A percentile compares a stretch with the other conserved stretches of the same genome.
These are phyloP conservation scores for Stictocephala bisonia DNA, from an alignment of 2,888 invertebrate species.

Conservation along the genomic window DNA sequence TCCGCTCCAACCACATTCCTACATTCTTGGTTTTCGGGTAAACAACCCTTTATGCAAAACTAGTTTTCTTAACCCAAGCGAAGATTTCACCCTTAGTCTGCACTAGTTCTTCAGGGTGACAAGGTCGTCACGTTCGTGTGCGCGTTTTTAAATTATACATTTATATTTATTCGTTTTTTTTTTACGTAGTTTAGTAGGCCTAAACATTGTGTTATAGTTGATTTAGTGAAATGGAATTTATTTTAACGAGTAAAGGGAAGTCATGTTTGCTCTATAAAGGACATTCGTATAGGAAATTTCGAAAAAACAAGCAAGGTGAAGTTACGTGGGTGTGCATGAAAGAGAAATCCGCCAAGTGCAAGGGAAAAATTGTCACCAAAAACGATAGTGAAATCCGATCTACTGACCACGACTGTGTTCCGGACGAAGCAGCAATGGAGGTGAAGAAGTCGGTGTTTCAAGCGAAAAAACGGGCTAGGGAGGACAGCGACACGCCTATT, in stretches of 20 bases:
- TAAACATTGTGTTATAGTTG: background rate
- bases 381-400: background rate
- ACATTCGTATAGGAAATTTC: background rate
- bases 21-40: background rate
- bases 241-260: background rate
- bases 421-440: background rate
- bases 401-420: background rate
- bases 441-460: background rate
- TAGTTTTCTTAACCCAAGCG: background rate
- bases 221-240: background rate
- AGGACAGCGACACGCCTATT: background rate
- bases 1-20: background rate
- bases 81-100: too few relatives aligned
- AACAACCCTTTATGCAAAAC: background rate
- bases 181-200: too few relatives aligned
- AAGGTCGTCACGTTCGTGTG: too few relatives aligned
- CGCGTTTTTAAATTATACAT: background rate
- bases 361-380: background rate
- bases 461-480: conserved; percentile 1
- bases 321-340: background rate
- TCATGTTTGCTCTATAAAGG: background rate
- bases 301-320: background rate
- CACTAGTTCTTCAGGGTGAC: too few relatives aligned
- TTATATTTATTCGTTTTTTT: background rate
- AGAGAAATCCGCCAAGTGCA: background rate